phyloP scores from a whole-genome alignment of 2,113 vertebrate genomes.

The mouse (Mus musculus) region DNA sequence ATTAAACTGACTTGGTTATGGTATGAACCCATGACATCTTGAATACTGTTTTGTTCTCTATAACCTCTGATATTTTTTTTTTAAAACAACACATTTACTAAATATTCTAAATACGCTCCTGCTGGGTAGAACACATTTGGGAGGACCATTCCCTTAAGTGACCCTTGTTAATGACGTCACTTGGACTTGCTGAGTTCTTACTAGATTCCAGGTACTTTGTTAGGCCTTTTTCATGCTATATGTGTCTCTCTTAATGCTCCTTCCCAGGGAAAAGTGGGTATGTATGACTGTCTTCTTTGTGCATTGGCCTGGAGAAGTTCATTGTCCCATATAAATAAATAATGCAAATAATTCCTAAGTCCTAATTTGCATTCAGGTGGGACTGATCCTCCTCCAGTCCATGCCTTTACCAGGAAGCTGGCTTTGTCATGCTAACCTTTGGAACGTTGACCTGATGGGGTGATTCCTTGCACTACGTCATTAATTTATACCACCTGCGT shows the following conservation, averaged over 20 bases:
- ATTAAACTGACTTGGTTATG: background rate
- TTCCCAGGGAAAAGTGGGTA: background rate
- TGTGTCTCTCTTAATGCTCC: background rate
- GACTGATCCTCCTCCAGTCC: conserved; percentile 3
- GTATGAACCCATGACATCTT: background rate
- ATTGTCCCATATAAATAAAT: background rate
- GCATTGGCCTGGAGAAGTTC: background rate
- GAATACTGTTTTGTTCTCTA: background rate
- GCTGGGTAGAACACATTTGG: background rate
- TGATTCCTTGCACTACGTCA: background rate
- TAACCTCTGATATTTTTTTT: background rate
- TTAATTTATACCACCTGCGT: background rate
- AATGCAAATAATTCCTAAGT: background rate
- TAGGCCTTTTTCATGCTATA: background rate
- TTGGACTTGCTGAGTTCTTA: background rate
- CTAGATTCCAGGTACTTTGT: background rate
- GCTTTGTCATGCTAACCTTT: background rate
- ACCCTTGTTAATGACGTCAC: background rate
- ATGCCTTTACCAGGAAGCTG: background rate
- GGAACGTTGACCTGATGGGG: background rate
- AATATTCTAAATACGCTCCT: background rate
- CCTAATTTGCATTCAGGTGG: background rate
- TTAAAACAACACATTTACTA: background rate
- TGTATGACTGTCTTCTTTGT: background rate
- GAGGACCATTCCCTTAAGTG: background rate